phyloP scores from a whole-genome alignment of 1,140 invertebrate genomes.

The Thaumatotibia leucotreta region DNA sequence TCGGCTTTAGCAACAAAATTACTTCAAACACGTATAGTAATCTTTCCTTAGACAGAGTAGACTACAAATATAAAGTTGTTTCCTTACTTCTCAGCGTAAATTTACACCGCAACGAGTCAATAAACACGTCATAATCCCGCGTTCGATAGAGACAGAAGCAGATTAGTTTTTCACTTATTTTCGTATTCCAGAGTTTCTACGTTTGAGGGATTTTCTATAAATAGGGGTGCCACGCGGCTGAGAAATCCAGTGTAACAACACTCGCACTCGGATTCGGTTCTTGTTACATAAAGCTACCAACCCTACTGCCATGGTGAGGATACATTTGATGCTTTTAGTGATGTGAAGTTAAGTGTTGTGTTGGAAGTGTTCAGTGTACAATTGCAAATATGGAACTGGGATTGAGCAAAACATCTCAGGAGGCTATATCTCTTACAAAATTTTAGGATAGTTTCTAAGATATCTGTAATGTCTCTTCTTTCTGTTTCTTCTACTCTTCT shows the following conservation, averaged over 20 bases:
- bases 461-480: not conserved
- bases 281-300: slow-evolving; percentile 58
- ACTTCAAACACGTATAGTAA: not conserved
- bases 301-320: slow-evolving; percentile 65
- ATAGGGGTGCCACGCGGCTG: slow-evolving; percentile 61
- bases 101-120: slow-evolving; percentile 29
- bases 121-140: slow-evolving; percentile 39
- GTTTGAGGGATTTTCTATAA: slow-evolving; percentile 62
- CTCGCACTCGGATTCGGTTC: slow-evolving; percentile 73
- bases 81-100: not conserved
- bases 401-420: not conserved
- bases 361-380: slow-evolving; percentile 27
- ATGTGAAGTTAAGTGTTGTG: slow-evolving; percentile 24
- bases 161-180: slow-evolving; percentile 67
- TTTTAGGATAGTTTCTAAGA: not conserved
- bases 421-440: not conserved
- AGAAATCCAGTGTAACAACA: slow-evolving; percentile 71
- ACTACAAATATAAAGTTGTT: not conserved
- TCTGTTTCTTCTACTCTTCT: not conserved
- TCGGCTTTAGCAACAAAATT: not conserved
- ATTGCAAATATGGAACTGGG: not conserved
- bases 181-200: slow-evolving; percentile 52
- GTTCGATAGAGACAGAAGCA: slow-evolving; percentile 45
- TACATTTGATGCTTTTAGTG: slow-evolving; percentile 26
- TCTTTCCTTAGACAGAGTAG: not conserved